These are phyloP conservation scores for Scrobipalpa costella DNA, from an alignment of 2,888 invertebrate genomes.

Conservation along the genomic window DNA sequence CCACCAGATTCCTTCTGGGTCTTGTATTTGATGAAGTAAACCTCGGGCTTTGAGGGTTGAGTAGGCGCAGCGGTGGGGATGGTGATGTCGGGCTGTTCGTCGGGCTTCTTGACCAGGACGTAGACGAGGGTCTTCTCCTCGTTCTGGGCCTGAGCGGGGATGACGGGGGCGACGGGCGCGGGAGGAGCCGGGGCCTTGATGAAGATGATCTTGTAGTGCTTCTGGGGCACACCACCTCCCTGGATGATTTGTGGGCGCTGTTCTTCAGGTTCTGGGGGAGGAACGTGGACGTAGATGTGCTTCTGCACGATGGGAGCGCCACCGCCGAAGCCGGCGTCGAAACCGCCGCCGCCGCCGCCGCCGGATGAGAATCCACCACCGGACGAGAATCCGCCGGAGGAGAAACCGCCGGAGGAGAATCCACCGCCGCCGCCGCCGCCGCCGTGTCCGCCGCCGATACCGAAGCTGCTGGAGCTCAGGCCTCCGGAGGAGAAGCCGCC, in stretches of 20 bases:
- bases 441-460: conserved; percentile 48
- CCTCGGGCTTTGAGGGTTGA: conserved; percentile 90
- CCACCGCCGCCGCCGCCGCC: conserved; percentile 57
- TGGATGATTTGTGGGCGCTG: conserved; percentile 84
- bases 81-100: conserved; percentile 90
- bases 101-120: conserved; percentile 91
- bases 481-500: conserved; percentile 62
- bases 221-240: conserved; percentile 84
- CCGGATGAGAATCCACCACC: conserved; percentile 48
- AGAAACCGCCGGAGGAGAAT: conserved; percentile 44
- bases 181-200: conserved; percentile 91
- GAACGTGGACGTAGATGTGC: conserved; percentile 92
- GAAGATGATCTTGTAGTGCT: conserved; percentile 93
- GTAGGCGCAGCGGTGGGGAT: conserved; percentile 87
- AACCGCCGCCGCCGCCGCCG: conserved; percentile 56
- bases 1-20: conserved; percentile 82
- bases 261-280: conserved; percentile 89
- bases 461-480: conserved; percentile 64
- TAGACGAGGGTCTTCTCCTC: conserved; percentile 91
- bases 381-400: conserved; percentile 43
- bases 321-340: conserved; percentile 63
- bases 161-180: conserved; percentile 87
- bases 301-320: conserved; percentile 85
- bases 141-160: conserved; percentile 87
- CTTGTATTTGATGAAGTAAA: conserved; percentile 93